Evolutionary conservation across 1,140 invertebrate genomes (phyloP), one percentile per base, ranked within the genome.

Genomic region (Drosophila baimaii): DNA sequence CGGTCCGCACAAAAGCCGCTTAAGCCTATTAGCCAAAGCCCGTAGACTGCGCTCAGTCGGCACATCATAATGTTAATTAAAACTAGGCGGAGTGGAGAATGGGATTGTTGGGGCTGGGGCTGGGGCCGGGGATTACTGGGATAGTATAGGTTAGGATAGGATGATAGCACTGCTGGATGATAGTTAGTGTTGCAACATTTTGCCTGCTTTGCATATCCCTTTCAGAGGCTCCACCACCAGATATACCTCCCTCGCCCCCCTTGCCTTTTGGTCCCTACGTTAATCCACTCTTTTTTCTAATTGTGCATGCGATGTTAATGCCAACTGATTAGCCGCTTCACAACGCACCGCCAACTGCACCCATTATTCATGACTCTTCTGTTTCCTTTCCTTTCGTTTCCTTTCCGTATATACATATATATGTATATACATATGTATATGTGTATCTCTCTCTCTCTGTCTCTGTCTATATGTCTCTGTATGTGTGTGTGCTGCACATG

Each of bases 331-430:
- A 77, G 74, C 65, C 49, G 76, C 76, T 79, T 79, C 73, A 77
- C 69, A 78, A 79, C 68, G 76, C 76, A 79, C 76, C 76, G 75
- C 75, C 75, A 79, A 79, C 75, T 79, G 76, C 76, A 79, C 76
- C 76, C 64, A 72, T 79, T 68, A 76, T 77, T 77, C 73, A 76
- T 77, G 72, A 65, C 61, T 75, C 52, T 75, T 75, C 51, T 73
- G 69, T 75, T 74, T 37, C 43, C 41, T 74, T 74, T 72, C 55
- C 23, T 35, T 47, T 47, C 52, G 31, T 47, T 64, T 69, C 43
- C 25, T 63, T 63, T 69, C 44, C 58, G 49, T 68, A 23, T 68
- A n/a, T 44, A 37, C 29, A 37, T 27, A 5, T 25, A 3, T 57
- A 10, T 41, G 15, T 43, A 5, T 65, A 3, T 54, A 2, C 35